phyloP scores from a whole-genome alignment of 2,888 invertebrate genomes.

The Tolmerus cingulatus region DNA sequence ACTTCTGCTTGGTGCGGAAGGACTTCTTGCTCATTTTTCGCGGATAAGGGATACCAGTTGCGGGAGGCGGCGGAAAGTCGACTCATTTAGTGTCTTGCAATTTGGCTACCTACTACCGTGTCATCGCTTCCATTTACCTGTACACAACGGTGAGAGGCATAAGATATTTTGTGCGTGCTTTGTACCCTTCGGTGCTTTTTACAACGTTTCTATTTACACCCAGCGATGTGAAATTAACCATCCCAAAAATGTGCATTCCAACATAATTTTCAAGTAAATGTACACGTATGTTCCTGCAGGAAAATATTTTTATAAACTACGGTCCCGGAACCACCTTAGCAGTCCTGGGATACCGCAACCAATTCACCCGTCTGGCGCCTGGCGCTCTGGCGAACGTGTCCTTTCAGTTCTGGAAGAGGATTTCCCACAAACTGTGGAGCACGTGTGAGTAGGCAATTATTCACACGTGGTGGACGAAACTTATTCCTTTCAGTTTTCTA shows the following conservation, averaged over 20 bases:
- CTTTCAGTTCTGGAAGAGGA: background rate
- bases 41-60: background rate
- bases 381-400: background rate
- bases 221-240: background rate
- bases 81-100: background rate
- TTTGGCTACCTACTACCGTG: background rate
- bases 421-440: background rate
- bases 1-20: constrained; percentile 40
- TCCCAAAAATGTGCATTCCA: background rate
- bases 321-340: background rate
- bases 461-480: background rate
- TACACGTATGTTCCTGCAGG: background rate
- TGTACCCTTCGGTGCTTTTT: background rate
- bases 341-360: background rate
- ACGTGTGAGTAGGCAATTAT: constrained; percentile 9
- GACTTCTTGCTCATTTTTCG: constrained; percentile 24
- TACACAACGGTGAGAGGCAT: background rate
- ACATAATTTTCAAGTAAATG: background rate
- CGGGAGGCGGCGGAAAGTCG: background rate
- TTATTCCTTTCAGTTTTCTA: background rate
- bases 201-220: background rate
- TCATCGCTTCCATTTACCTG: background rate
- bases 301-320: background rate
- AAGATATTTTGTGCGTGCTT: background rate
- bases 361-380: background rate